These are phyloP conservation scores for Zosterops pallidus DNA, from an alignment of 2,113 vertebrate genomes.

Conservation along the genomic window DNA sequence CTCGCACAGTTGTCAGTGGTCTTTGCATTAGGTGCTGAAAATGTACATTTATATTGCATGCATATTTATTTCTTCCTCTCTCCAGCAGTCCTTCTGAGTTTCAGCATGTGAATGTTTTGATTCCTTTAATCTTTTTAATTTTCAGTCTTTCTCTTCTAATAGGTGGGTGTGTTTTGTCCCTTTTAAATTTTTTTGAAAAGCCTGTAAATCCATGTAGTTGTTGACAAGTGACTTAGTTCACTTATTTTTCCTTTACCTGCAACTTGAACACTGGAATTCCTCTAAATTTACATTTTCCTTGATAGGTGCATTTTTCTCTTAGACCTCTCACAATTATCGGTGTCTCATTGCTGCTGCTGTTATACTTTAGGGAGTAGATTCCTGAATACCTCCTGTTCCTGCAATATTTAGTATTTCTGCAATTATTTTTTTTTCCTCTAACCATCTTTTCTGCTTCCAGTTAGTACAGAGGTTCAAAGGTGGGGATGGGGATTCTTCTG, in stretches of 20 bases:
- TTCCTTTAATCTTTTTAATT: slow-evolving; percentile 70
- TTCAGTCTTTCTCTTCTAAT: slow-evolving; percentile 72
- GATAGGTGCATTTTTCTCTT: not conserved
- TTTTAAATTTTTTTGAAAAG: not conserved
- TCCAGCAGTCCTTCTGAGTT: slow-evolving; percentile 74
- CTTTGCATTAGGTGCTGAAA: not conserved
- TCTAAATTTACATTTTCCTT: not conserved
- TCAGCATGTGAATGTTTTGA: slow-evolving; percentile 51
- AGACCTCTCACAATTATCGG: not conserved
- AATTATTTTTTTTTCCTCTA: not conserved
- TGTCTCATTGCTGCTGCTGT: not conserved
- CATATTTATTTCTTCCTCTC: not conserved
- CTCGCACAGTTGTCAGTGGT: not conserved
- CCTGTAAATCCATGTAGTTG: not conserved
- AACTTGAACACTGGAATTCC: not conserved
- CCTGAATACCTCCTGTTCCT: not conserved
- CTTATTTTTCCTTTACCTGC: not conserved
- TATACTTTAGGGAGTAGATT: not conserved
- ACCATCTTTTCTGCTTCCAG: not conserved
- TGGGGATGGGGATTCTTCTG: not conserved
- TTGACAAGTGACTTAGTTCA: not conserved
- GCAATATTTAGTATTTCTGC: not conserved
- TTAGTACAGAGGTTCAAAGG: not conserved
- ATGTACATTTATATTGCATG: not conserved
- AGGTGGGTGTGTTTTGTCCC: slow-evolving; percentile 69